phyloP scores from a whole-genome alignment of 2,113 vertebrate genomes.

The Perca schrenkii region DNA sequence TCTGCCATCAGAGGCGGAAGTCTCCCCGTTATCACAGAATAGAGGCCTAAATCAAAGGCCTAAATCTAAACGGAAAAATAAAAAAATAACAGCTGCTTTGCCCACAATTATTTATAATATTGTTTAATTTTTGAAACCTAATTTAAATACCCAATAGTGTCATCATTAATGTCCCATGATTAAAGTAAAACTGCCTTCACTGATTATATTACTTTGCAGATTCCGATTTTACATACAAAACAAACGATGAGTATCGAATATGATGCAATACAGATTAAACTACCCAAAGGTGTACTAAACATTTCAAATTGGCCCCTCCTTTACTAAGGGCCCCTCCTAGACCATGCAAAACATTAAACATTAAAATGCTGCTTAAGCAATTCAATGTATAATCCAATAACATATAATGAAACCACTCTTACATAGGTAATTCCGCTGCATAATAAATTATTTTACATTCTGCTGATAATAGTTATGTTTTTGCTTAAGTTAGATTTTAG shows the following conservation, averaged over 20 bases:
- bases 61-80: background rate
- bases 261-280: background rate
- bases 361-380: background rate
- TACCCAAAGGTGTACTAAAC: background rate
- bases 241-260: background rate
- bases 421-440: background rate
- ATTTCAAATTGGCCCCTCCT: background rate
- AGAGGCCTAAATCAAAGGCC: conserved; percentile 3
- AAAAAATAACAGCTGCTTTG: background rate
- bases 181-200: background rate
- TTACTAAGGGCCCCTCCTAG: background rate
- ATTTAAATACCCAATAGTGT: background rate
- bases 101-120: background rate
- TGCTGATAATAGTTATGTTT: background rate
- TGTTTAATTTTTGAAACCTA: background rate
- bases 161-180: background rate
- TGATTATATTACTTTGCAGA: background rate
- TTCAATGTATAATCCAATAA: background rate
- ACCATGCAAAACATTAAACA: background rate
- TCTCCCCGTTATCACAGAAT: background rate
- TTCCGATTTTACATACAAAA: background rate
- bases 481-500: background rate
- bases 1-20: conserved; percentile 37
- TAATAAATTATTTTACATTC: background rate
- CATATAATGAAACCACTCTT: background rate